phyloP scores from a whole-genome alignment of 2,113 vertebrate species.

The Paramisgurnus dabryanus region DNA sequence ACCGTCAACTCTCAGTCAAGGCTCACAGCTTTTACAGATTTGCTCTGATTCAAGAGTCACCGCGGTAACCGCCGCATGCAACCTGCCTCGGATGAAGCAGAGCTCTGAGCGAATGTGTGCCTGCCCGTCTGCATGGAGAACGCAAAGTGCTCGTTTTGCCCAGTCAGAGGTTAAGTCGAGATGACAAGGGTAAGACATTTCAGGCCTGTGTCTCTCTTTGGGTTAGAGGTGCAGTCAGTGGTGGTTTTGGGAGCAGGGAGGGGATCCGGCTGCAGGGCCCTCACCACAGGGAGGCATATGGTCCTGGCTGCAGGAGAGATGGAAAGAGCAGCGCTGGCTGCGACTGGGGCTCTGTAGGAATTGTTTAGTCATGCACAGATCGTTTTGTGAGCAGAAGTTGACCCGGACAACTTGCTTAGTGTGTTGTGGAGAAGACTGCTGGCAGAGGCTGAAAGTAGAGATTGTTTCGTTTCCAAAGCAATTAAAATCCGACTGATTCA shows the following conservation, averaged over 20 bases:
- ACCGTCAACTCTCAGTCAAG: background rate
- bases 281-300: background rate
- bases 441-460: slow-evolving; percentile 33
- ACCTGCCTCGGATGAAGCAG: slow-evolving; percentile 3
- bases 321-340: slow-evolving; percentile 27
- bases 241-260: slow-evolving; percentile 22
- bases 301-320: slow-evolving; percentile 11
- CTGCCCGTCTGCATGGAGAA: background rate
- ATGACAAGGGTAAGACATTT: slow-evolving; percentile 39
- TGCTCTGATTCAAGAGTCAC: background rate
- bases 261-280: background rate
- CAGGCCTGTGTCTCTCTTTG: slow-evolving; percentile 15
- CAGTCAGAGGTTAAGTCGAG: slow-evolving; percentile 33
- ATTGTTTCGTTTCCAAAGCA: slow-evolving; percentile 37
- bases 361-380: slow-evolving; percentile 43
- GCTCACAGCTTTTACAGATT: slow-evolving; percentile 1
- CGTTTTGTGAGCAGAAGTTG: slow-evolving; percentile 15
- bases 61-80: background rate
- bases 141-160: background rate
- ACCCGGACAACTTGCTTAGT: slow-evolving; percentile 38
- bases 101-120: background rate
- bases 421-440: slow-evolving; percentile 40
- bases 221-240: slow-evolving; percentile 20
- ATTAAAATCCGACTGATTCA: slow-evolving; percentile 18
- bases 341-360: slow-evolving; percentile 29